These are phyloP conservation scores for Venusia cambrica DNA, from an alignment of 2,888 invertebrate genomes.

Conservation along the genomic window DNA sequence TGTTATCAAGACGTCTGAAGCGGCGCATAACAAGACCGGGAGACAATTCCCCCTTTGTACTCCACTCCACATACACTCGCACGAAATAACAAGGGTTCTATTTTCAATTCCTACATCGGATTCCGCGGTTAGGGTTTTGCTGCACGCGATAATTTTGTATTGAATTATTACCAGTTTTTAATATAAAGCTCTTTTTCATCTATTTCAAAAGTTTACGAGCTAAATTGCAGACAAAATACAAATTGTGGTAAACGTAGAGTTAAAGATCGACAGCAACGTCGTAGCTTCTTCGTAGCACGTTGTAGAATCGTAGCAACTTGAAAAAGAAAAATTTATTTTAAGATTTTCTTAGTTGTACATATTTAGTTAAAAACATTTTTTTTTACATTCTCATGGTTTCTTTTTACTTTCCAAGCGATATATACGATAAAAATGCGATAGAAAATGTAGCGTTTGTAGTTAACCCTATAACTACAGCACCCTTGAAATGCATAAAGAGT, in stretches of 20 bases:
- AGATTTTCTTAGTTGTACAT: too few relatives aligned
- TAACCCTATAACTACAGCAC: constrained; percentile 45
- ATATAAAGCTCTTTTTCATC: background rate
- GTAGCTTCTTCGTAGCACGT: too few relatives aligned
- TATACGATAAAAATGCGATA: constrained; percentile 12
- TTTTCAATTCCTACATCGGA: constrained; percentile 71
- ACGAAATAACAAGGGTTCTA: constrained; percentile 78
- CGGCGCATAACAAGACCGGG: constrained; percentile 67
- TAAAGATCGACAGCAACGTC: too few relatives aligned
- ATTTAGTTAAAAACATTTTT: too few relatives aligned
- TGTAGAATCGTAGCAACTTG: too few relatives aligned
- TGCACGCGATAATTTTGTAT: constrained; percentile 12
- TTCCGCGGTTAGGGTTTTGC: constrained; percentile 45
- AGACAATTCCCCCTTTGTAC: constrained; percentile 73
- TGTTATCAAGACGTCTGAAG: constrained; percentile 74
- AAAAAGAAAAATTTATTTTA: too few relatives aligned
- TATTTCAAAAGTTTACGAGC: too few relatives aligned
- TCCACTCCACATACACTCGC: constrained; percentile 72
- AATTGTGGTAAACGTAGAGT: too few relatives aligned
- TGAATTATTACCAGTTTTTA: constrained; percentile 1
- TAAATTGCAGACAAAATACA: too few relatives aligned
- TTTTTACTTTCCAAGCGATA: constrained; percentile 6
- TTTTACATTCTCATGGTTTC: too few relatives aligned
- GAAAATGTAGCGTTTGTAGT: constrained; percentile 16
- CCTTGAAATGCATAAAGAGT: constrained; percentile 60